These are phyloP conservation scores for Ornithorhynchus anatinus DNA, from an alignment of 2,113 vertebrate genomes.

Conservation along the genomic window DNA sequence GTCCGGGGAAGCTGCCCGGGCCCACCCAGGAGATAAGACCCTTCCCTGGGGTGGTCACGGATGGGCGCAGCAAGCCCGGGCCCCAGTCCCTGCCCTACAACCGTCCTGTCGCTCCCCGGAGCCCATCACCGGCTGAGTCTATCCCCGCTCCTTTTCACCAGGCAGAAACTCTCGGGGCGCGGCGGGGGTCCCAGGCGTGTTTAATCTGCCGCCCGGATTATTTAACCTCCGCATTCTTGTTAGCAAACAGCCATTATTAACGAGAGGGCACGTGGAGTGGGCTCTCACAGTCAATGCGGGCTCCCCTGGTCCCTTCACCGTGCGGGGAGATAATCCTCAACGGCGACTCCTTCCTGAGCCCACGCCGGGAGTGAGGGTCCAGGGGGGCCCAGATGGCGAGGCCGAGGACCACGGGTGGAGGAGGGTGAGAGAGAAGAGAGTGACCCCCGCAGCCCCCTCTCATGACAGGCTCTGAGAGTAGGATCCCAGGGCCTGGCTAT, in stretches of 20 bases:
- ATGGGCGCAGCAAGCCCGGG: too few species aligned
- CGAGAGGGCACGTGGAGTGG: constrained; percentile 50
- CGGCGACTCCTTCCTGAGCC: background rate
- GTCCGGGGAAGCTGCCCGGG: too few species aligned
- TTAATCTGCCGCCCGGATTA: constrained; percentile 66
- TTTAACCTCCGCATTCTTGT: constrained; percentile 65
- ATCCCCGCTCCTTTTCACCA: too few species aligned
- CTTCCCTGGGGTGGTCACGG: too few species aligned
- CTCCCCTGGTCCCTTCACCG: constrained; percentile 36
- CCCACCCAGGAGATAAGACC: too few species aligned
- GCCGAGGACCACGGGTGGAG: background rate
- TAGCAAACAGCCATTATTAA: constrained; percentile 70
- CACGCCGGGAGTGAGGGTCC: background rate
- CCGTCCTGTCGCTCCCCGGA: too few species aligned
- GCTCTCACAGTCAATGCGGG: constrained; percentile 37
- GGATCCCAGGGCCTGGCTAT: background rate
- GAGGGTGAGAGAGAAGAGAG: background rate
- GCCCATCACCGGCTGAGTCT: too few species aligned
- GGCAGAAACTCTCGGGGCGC: constrained; percentile 16
- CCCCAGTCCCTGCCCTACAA: too few species aligned
- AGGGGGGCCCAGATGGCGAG: background rate
- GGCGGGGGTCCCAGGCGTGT: constrained; percentile 5
- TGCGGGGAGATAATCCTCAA: constrained; percentile 46
- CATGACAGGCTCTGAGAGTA: background rate
- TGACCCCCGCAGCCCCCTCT: background rate